phyloP scores from a whole-genome alignment of 1,140 invertebrate genomes.

The Drosophila funebris region DNA sequence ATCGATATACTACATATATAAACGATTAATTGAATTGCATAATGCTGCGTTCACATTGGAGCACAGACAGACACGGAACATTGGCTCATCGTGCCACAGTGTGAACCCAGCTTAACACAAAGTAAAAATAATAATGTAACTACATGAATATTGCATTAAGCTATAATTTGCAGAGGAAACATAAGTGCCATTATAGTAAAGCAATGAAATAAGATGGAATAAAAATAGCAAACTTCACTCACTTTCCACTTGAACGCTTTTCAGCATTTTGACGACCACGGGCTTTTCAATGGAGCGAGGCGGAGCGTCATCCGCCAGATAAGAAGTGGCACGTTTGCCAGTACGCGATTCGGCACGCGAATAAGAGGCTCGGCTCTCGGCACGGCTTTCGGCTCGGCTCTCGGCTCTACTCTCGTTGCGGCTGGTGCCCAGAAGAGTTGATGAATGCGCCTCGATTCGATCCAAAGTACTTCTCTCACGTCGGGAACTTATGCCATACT shows the following conservation, averaged over 20 bases:
- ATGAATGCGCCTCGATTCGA: slow-evolving; percentile 58
- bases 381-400: slow-evolving; percentile 59
- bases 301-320: slow-evolving; percentile 53
- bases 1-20: too few relatives aligned
- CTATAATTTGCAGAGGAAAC: too few relatives aligned
- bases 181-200: too few relatives aligned
- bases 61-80: too few relatives aligned
- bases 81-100: too few relatives aligned
- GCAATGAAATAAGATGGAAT: not conserved
- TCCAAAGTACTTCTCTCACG: slow-evolving; percentile 63
- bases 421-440: slow-evolving; percentile 46
- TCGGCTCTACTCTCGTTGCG: slow-evolving; percentile 60
- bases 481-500: slow-evolving; percentile 64
- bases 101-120: too few relatives aligned
- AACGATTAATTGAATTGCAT: too few relatives aligned
- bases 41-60: too few relatives aligned
- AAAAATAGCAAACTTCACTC: slow-evolving; percentile 84
- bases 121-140: too few relatives aligned
- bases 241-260: slow-evolving; percentile 91
- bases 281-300: slow-evolving; percentile 84
- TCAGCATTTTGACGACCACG: slow-evolving; percentile 89
- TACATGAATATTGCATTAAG: too few relatives aligned
- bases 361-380: slow-evolving; percentile 63
- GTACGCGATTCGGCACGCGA: slow-evolving; percentile 60
- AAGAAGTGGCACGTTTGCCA: slow-evolving; percentile 57